Evolutionary conservation across 2,797 vertebrate species (phyloP), one percentile per base, ranked within the genome.

Genomic region (Labeo calbasu): DNA sequence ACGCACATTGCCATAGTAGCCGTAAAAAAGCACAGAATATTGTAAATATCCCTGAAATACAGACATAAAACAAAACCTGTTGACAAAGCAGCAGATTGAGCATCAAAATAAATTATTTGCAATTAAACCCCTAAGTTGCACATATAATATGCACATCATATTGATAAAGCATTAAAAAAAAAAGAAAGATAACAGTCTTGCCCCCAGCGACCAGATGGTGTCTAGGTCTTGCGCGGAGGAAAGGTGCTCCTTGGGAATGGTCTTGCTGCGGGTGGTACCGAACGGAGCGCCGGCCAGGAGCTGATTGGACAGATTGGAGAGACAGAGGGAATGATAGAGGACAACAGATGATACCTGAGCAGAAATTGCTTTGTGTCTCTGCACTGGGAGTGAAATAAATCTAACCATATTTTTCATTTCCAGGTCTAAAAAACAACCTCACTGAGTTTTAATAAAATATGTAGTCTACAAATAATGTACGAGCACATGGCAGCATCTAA

Each of bases 131-230:
- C 2, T 1, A 51, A 32, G 0, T 71, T 25, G 17, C 19, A 2
- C 46, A 36, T 19, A 65, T 13, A n/a, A 59, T 59, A 70, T 65
- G 23, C 50, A 68, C 36, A 57, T 51, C 57, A 59, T 88, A 88
- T 91, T 84, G 85, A 86, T 28, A 25, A 75, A 89, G 70, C 48
- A 85, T 11, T 85, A 89, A 90, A 77, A 23, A 90, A 77, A 23
- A 90, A 28, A 83, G 71, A 85, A 28, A 84, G 32, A 90, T 82
- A 7, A 84, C 36, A 61, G 10, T 13, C 97, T 97, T 95, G 92
- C 98, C 97, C 98, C 98, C 0, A 99, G 96, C 82, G 98, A 99
- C 98, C 98, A 99, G 93, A 99, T 96, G 89, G 98, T 99, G 94
- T 99, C 97, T 93, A 99, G 92, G 89, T 99, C 98, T 51, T 99